These are phyloP conservation scores for Neosalanx taihuensis DNA, from an alignment of 2,797 vertebrate genomes.

Conservation along the genomic window DNA sequence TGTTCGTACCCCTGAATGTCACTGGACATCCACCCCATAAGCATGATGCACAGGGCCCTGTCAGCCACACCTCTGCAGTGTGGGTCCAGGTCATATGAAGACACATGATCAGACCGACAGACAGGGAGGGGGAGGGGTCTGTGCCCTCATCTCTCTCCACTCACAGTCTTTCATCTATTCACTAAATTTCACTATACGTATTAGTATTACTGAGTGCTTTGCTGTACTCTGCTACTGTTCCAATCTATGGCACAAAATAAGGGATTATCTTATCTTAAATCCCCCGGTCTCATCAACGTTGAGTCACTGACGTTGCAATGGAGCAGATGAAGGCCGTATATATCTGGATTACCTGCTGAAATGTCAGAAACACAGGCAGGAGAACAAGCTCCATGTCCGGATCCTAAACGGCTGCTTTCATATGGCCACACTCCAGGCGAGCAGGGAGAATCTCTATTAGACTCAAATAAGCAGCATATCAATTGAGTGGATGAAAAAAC, in stretches of 20 bases:
- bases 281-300: neutral
- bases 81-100: neutral
- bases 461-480: slow-evolving; percentile 29
- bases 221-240: no score
- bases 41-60: neutral
- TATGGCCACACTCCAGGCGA: neutral
- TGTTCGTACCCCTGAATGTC: slow-evolving; percentile 10
- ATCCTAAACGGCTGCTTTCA: slow-evolving; percentile 18
- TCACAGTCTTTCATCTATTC: neutral
- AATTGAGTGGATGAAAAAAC: slow-evolving; percentile 25
- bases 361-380: neutral
- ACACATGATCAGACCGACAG: neutral
- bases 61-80: slow-evolving; percentile 1
- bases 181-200: no score
- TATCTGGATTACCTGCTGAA: neutral
- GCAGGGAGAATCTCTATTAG: slow-evolving; percentile 12
- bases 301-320: neutral
- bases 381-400: neutral
- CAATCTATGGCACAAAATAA: no score
- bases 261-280: neutral
- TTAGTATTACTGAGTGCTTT: no score
- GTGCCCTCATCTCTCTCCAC: neutral
- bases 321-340: neutral
- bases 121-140: neutral
- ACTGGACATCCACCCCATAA: neutral